Evolutionary conservation across 2,797 vertebrate genomes (phyloP).

Genomic region (Chanos chanos): DNA sequence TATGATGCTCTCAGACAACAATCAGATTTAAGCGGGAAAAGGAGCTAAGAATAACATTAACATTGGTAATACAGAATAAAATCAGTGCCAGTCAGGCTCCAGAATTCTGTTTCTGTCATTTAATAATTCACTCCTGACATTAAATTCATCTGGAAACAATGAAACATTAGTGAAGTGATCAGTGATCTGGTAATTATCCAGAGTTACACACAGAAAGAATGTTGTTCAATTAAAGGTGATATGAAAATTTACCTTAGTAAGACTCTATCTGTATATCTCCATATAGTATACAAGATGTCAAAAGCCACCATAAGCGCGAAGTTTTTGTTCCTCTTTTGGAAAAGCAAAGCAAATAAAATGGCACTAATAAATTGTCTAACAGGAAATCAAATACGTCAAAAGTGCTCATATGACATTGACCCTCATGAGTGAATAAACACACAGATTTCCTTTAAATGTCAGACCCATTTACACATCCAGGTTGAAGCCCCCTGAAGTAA

Average conservation of each 20-base stretch:
- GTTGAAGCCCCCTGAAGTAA: constrained; percentile 6
- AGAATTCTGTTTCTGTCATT: constrained; percentile 21
- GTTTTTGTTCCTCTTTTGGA: too few relatives aligned
- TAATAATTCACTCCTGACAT: constrained; percentile 34
- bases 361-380: too few relatives aligned
- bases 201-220: too few relatives aligned
- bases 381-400: too few relatives aligned
- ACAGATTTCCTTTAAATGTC: constrained; percentile 14
- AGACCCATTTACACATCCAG: constrained; percentile 15
- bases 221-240: too few relatives aligned
- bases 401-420: not conserved
- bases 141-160: constrained; percentile 12
- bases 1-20: constrained; percentile 27
- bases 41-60: constrained; percentile 18
- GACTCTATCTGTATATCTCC: too few relatives aligned
- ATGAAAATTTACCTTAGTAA: too few relatives aligned
- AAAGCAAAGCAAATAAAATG: too few relatives aligned
- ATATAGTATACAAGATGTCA: not conserved
- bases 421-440: not conserved
- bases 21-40: constrained; percentile 23
- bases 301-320: not conserved
- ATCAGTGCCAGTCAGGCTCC: constrained; percentile 24
- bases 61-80: constrained; percentile 25
- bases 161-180: constrained; percentile 28
- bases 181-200: constrained; percentile 17